A percentile compares a stretch with the other conserved stretches of the same genome.
phyloP scores from a whole-genome alignment of 2,113 vertebrate species.

The Morphnarchus princeps region DNA sequence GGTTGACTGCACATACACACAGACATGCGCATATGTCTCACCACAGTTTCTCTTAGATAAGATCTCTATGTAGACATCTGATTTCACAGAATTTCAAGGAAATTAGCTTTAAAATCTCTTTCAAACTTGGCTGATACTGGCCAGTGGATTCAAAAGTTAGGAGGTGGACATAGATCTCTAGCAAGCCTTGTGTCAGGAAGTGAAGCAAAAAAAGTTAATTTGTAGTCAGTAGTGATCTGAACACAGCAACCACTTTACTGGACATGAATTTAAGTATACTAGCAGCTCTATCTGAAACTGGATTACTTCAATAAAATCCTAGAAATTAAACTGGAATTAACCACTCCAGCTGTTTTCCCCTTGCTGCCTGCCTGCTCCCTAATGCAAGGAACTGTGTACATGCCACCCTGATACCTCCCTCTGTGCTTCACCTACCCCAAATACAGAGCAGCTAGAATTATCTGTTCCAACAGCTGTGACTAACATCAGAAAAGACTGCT shows the following conservation, averaged over 20 bases:
- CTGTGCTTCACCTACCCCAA: background rate
- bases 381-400: background rate
- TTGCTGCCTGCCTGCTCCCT: background rate
- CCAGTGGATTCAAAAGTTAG: background rate
- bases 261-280: background rate
- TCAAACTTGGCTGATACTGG: background rate
- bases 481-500: background rate
- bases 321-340: background rate
- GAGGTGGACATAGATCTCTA: background rate
- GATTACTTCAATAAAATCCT: background rate
- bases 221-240: background rate
- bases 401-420: background rate
- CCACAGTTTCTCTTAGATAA: background rate
- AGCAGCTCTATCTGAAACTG: background rate
- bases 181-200: background rate
- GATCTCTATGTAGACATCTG: background rate
- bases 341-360: background rate
- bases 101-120: background rate
- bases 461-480: constrained; percentile 4
- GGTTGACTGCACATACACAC: background rate
- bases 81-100: background rate
- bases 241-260: background rate
- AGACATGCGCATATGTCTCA: background rate
- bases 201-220: background rate
- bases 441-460: background rate